Base-by-base conservation (phyloP, 2,888 invertebrate genomes). In the Ochropleura leucogaster region DNA sequence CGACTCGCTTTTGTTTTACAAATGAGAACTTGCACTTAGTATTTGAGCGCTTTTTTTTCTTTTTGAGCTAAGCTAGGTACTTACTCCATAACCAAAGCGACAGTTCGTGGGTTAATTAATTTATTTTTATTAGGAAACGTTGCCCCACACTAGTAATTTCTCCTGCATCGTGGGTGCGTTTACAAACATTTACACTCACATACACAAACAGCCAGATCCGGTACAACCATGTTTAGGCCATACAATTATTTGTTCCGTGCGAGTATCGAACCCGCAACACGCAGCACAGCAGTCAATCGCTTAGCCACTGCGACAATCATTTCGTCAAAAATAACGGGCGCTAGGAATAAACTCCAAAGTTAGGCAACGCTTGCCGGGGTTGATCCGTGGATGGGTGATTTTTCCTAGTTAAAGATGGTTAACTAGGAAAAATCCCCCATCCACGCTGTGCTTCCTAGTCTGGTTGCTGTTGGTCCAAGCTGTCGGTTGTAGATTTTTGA, bases 1-100 rank as follows among this genome's bases (percentile, higher is more conserved):
- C n/a, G 14, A n/a, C 12, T 68, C 53, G 67, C 55, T 73, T 71
- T 79, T 83, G 79, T 73, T 68, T 73, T 73, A 73, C 60, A 78
- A 83, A 83, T 70, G n/a, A 77, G 51, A 20, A 14, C 57, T 57
- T 72, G 44, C 60, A 59, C 47, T 60, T 42, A 57, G 42, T 14
- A 65, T 14, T 30, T 49, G 44, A 18, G 20, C 14, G 47, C 12
- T 47, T 47, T 67, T 30, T 42, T 76, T 55, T 40, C n/a, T 62
- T 71, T 68, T 76, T 47, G 59, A 46, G 67, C 46, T 55, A 53
- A 64, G 30, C 64, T 67, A 16, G 16, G 59, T 8, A 16, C 30
- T 59, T 40, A 64, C 49, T 18, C 20, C 14, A 16, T 14, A 40
- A 14, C 16, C 14, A 16, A 51, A 49, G 44, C 12, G 30, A 30